Evolutionary conservation across 2,888 invertebrate species (phyloP).

Genomic region (Psococerastis gibbosa): DNA sequence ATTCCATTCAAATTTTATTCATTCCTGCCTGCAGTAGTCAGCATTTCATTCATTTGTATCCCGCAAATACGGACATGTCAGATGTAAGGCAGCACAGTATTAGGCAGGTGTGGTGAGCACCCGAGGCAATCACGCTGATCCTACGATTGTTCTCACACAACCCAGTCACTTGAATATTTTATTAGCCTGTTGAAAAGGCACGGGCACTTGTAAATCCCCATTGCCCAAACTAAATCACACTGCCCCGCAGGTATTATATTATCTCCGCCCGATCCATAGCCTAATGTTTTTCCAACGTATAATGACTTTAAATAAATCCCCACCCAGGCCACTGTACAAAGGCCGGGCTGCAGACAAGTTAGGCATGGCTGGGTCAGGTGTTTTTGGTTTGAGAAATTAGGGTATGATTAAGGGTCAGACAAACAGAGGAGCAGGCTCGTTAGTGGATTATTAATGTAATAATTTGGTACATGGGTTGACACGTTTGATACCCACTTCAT

Average conservation of each 20-base stretch:
- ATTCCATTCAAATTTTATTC: too few relatives aligned
- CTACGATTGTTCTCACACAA: conserved; percentile 11
- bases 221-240: neutral
- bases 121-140: conserved; percentile 8
- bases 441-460: neutral
- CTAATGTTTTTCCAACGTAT: neutral
- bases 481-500: too few relatives aligned
- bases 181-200: neutral
- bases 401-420: neutral
- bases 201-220: neutral
- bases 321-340: too few relatives aligned
- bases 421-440: neutral
- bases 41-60: too few relatives aligned
- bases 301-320: neutral
- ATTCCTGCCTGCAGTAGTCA: too few relatives aligned
- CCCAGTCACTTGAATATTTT: neutral
- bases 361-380: too few relatives aligned
- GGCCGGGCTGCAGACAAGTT: too few relatives aligned
- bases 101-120: neutral
- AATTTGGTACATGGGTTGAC: neutral
- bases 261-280: neutral
- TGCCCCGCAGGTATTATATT: neutral
- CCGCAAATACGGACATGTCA: too few relatives aligned
- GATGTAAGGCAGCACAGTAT: neutral
- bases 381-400: too few relatives aligned